phyloP scores from a whole-genome alignment of 2,797 vertebrate species.

The Ctenopoma multispine region DNA sequence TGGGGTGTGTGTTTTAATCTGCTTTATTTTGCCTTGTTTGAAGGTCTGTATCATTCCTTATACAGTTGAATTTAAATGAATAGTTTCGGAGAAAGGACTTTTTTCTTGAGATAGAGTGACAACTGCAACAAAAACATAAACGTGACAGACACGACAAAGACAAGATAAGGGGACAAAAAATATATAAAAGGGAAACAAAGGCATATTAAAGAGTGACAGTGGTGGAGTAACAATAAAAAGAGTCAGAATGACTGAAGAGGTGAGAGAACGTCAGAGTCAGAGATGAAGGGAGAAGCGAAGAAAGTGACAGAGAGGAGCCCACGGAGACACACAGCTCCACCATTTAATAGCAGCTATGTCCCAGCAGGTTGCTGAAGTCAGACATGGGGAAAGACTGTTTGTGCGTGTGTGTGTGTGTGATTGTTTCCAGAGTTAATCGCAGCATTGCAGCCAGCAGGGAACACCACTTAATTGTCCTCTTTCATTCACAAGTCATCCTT shows the following conservation, averaged over 20 bases:
- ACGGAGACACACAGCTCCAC: constrained; percentile 19
- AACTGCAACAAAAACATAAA: neutral
- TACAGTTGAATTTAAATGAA: neutral
- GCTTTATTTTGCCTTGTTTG: neutral
- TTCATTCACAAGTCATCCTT: constrained; percentile 47
- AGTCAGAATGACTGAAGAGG: constrained; percentile 19
- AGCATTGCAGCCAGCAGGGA: constrained; percentile 29
- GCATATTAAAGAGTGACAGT: constrained; percentile 13
- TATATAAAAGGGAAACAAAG: neutral
- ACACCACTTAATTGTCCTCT: constrained; percentile 47
- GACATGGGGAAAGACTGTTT: neutral
- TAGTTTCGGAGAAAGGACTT: neutral
- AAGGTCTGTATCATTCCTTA: too few species aligned
- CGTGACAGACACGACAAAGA: neutral
- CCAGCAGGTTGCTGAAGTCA: constrained; percentile 41
- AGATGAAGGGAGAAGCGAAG: constrained; percentile 24
- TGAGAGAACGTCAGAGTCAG: constrained; percentile 17
- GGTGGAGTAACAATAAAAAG: constrained; percentile 1
- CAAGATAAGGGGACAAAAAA: neutral
- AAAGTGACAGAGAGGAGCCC: constrained; percentile 16
- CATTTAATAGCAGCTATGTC: constrained; percentile 52
- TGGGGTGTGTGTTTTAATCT: neutral
- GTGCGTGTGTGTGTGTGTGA: constrained; percentile 14
- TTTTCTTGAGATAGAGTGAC: neutral
- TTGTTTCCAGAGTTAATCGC: constrained; percentile 45